phyloP scores from a whole-genome alignment of 2,888 invertebrate species.

The Drosophila greeni region DNA sequence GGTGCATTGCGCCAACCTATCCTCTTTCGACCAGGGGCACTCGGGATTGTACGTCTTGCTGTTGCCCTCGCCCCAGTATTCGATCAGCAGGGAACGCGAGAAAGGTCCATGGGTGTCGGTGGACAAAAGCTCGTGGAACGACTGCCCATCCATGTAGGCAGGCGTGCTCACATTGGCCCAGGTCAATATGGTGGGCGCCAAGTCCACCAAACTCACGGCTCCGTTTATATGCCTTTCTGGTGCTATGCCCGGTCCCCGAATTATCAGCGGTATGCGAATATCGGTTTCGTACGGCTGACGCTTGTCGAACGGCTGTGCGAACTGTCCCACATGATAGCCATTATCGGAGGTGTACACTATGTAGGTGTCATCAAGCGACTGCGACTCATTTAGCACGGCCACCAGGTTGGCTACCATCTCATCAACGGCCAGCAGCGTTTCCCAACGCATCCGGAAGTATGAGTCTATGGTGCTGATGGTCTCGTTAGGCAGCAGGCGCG shows the following conservation, averaged over 20 bases:
- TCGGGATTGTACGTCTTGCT: conserved; percentile 80
- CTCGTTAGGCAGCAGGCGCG: conserved; percentile 82
- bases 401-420: conserved; percentile 87
- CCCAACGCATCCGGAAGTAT: conserved; percentile 87
- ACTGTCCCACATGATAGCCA: conserved; percentile 95
- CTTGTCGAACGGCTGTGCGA: conserved; percentile 92
- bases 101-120: not conserved
- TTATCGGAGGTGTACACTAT: conserved; percentile 93
- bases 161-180: conserved; percentile 82
- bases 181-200: conserved; percentile 89
- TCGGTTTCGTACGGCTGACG: conserved; percentile 95
- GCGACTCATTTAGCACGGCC: conserved; percentile 80
- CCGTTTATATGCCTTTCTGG: conserved; percentile 79
- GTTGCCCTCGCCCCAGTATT: conserved; percentile 89
- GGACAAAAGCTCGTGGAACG: conserved; percentile 78
- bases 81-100: conserved; percentile 82
- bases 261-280: conserved; percentile 88
- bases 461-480: conserved; percentile 84
- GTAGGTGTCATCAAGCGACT: conserved; percentile 86
- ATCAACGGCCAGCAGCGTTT: conserved; percentile 91
- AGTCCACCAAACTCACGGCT: conserved; percentile 87
- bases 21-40: conserved; percentile 83
- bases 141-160: conserved; percentile 83
- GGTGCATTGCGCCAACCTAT: conserved; percentile 82
- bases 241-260: conserved; percentile 85